phyloP scores from a whole-genome alignment of 1,140 invertebrate genomes.

The Lepeophtheirus salmonis region DNA sequence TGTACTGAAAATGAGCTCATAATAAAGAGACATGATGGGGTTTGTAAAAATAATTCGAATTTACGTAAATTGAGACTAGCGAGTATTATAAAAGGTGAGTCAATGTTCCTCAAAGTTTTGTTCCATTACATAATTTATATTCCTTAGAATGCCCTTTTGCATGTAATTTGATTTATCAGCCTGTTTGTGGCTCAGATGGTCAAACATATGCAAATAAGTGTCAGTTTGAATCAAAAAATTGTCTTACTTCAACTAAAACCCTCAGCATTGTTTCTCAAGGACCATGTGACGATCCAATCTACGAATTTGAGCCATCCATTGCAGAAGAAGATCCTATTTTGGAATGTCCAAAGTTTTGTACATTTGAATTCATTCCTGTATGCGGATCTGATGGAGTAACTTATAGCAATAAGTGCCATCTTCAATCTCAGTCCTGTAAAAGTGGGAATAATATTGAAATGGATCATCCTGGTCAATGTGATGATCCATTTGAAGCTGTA shows the following conservation, averaged over 20 bases:
- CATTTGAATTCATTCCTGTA: slow-evolving; percentile 52
- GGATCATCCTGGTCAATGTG: neutral
- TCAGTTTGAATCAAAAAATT: neutral
- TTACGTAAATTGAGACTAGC: too few species aligned
- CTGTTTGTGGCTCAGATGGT: slow-evolving; percentile 17
- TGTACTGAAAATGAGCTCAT: neutral
- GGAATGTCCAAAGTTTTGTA: slow-evolving; percentile 32
- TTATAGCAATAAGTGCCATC: slow-evolving; percentile 46
- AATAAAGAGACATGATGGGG: neutral
- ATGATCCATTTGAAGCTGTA: neutral
- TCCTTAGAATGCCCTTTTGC: neutral
- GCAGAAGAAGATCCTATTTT: neutral
- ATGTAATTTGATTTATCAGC: slow-evolving; percentile 5
- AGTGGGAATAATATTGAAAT: neutral
- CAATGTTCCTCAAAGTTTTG: too few species aligned
- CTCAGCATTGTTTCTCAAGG: neutral
- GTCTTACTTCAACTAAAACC: neutral
- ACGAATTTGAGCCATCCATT: neutral
- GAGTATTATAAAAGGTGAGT: too few species aligned
- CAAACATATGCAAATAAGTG: slow-evolving; percentile 16
- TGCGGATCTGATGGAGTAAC: slow-evolving; percentile 43
- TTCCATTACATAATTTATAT: too few species aligned
- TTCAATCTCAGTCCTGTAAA: slow-evolving; percentile 44
- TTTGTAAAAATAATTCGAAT: too few species aligned
- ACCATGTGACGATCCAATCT: neutral